Evolutionary conservation across 2,113 vertebrate species (phyloP).

Genomic region (Piprites chloris): DNA sequence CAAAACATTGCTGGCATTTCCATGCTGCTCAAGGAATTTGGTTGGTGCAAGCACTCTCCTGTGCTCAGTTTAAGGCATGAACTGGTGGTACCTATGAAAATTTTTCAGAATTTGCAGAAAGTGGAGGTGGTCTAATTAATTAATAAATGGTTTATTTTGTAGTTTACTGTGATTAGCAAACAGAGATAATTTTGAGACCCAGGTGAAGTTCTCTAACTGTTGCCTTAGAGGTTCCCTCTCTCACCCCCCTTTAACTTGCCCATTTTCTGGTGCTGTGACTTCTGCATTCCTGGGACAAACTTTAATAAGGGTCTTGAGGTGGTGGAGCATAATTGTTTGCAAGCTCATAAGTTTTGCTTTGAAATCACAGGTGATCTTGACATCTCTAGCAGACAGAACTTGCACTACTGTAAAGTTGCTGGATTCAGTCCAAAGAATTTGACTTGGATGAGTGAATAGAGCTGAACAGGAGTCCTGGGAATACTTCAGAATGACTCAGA

Average conservation of each 20-base stretch:
- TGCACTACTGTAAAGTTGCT: not conserved
- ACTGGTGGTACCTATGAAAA: not conserved
- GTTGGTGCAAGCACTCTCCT: not conserved
- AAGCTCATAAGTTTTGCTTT: not conserved
- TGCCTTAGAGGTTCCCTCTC: not conserved
- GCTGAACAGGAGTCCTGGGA: not conserved
- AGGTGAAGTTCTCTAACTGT: not conserved
- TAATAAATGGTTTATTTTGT: not conserved
- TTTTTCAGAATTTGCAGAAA: not conserved
- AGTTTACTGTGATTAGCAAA: not conserved
- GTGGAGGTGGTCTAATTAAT: not conserved
- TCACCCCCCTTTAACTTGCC: not conserved
- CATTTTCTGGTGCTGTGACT: not conserved
- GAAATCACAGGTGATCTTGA: constrained; percentile 20
- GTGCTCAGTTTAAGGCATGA: not conserved
- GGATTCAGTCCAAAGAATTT: not conserved
- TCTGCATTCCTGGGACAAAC: not conserved
- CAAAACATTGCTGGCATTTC: not conserved
- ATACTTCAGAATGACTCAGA: not conserved
- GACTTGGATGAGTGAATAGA: not conserved
- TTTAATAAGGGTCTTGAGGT: not conserved
- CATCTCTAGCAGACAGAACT: not conserved
- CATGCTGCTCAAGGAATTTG: not conserved
- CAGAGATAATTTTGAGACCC: not conserved
- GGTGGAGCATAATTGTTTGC: not conserved